Base-by-base conservation (phyloP, 2,888 invertebrate genomes). In the Aphodius granarius region DNA sequence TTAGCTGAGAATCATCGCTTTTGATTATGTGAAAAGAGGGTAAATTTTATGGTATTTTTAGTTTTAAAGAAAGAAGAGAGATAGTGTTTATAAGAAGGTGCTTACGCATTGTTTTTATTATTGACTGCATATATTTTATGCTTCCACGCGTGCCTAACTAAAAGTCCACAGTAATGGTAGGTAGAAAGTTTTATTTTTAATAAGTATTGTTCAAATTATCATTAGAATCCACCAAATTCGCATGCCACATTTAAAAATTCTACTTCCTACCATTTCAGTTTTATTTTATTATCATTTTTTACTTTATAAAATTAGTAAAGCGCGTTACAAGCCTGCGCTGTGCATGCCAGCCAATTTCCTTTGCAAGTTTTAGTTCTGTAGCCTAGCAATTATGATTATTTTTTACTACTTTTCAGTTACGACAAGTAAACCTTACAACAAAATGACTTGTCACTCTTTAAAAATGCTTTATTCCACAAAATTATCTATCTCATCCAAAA, bases 161-260 rank as follows among this genome's bases (percentile, higher is more conserved):
- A 76, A 81, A 87, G 87, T 85, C 86, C 86, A 86, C 87, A 85
- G 86, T 85, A 85, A 87, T 87, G 87, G 87, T 87, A 87, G 86
- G 87, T 87, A 87, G 86, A 71, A 75, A 62, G 17, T 72, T 72
- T 72, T 62, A 20, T 72, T 62, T 20, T 72, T 19, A 20, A 63
- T 17, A 17, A 23, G 9, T 9, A 62, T 63, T 72, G n/a, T 43
- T 43, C 9, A 43, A 43, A 13, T 71, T 17, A 63, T 72, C 62
- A 62, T 72, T 43, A 72, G 19, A 72, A 5, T 15, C 66, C n/a
- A 19, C 21, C 66, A 66, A 21, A 66, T 5, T 21, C 17, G 66
- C 66, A 66, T 21, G 16, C 21, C 15, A n/a, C n/a, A 9, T 68
- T 68, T 18, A 18, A 19, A n/a, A 68, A 68, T 68, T 68, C 19